A percentile compares a stretch with the other conserved stretches of the same genome.
Evolutionary conservation across 37 sponge, comb jelly and placozoan genomes (phyloP).

Genomic region (Amphimedon queenslandica): DNA sequence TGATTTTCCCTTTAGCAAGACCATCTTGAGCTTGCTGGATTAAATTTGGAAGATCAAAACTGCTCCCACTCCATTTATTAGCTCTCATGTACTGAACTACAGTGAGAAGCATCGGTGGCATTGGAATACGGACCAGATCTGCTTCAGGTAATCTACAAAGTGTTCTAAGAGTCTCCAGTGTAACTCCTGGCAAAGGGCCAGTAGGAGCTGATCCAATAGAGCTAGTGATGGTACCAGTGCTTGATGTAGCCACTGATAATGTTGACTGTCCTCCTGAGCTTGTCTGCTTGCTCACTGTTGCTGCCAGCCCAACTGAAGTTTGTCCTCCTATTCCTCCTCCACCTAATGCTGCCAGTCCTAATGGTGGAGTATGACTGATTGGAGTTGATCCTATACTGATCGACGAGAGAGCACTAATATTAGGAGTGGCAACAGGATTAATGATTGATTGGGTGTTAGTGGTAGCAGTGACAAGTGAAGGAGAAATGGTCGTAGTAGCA

Average conservation of each 20-base stretch:
- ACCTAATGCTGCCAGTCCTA: too few relatives aligned
- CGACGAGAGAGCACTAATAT: too few relatives aligned
- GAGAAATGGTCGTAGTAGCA: too few relatives aligned
- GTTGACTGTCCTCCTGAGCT: too few relatives aligned
- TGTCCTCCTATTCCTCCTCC: too few relatives aligned
- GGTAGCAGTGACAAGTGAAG: too few relatives aligned
- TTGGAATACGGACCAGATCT: conserved; percentile 28
- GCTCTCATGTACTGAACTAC: conserved; percentile 10
- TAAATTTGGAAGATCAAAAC: not conserved
- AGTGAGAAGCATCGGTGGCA: conserved; percentile 21
- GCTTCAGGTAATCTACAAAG: conserved; percentile 47
- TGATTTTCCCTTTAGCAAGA: not conserved
- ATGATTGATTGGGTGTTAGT: too few relatives aligned
- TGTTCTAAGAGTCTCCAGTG: conserved; percentile 33
- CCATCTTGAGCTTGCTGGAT: conserved; percentile 2
- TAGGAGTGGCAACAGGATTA: too few relatives aligned
- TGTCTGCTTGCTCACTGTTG: too few relatives aligned
- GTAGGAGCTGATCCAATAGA: conserved; percentile 3
- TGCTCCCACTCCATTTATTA: not conserved
- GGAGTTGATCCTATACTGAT: too few relatives aligned
- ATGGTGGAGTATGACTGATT: too few relatives aligned
- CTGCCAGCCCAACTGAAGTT: too few relatives aligned
- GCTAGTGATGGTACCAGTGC: not conserved
- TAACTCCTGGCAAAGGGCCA: conserved; percentile 42
- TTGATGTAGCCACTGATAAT: not conserved